phyloP scores from a whole-genome alignment of 2,888 invertebrate species.

The Torymus tubicola region DNA sequence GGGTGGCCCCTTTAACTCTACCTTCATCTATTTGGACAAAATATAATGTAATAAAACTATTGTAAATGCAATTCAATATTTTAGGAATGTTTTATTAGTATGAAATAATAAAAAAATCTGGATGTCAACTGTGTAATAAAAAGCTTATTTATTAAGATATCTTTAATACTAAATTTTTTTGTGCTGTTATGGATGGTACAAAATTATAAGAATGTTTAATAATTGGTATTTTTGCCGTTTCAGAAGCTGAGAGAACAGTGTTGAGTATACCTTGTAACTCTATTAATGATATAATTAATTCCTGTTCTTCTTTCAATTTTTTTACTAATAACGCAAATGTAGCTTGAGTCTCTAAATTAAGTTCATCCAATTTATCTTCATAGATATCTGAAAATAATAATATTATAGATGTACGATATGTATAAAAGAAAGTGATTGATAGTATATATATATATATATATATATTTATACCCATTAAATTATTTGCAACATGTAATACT shows the following conservation, averaged over 20 bases:
- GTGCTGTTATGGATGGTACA: conserved; percentile 75
- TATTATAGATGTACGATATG: not conserved
- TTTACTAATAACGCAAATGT: conserved; percentile 81
- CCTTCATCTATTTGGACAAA: conserved; percentile 76
- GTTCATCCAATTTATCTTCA: conserved; percentile 81
- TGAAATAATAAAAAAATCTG: not conserved
- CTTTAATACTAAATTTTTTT: conserved; percentile 71
- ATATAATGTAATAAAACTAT: conserved; percentile 1
- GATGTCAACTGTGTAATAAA: not conserved
- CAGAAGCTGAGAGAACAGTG: conserved; percentile 81
- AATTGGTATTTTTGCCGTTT: conserved; percentile 61
- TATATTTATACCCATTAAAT: conserved; percentile 81
- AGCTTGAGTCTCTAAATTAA: conserved; percentile 81
- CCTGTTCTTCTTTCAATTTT: conserved; percentile 83
- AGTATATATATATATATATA: not conserved
- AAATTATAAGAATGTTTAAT: conserved; percentile 64
- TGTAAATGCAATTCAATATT: conserved; percentile 2
- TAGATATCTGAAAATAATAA: conserved; percentile 79
- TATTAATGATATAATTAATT: conserved; percentile 81
- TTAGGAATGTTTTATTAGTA: not conserved
- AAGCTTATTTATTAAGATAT: conserved; percentile 63
- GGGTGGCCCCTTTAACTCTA: conserved; percentile 82
- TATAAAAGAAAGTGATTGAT: conserved; percentile 34
- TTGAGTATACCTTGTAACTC: conserved; percentile 85
- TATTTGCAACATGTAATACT: conserved; percentile 85